Evolutionary conservation across 2,113 vertebrate genomes (phyloP), one percentile per base, ranked within the genome.

Genomic region (Dasyurus viverrinus): DNA sequence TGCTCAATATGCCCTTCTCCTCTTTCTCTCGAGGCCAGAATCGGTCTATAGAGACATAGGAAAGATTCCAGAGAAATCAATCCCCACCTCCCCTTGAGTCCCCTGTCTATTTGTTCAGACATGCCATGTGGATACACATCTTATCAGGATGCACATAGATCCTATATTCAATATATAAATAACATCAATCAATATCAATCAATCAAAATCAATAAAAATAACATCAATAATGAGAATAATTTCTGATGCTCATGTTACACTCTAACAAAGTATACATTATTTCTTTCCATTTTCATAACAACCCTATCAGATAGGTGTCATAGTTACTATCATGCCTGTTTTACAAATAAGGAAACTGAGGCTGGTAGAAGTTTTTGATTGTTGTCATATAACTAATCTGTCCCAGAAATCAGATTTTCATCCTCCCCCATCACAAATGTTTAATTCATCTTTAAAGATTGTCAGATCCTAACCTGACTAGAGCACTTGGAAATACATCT

Each of bases 371-470:
- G 12, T 60, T 60, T 60, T n/a, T 76, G 30, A n/a, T 36, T 76
- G 30, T 0, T 76, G 4, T 76, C 12, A 6, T 76, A n/a, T n/a
- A n/a, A 24, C 36, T 36, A n/a, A n/a, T 76, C n/a, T 76, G 12
- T 76, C 3, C 14, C 60, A n/a, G 36, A 76, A 3, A n/a, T 76
- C 30, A 36, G 14, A 36, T 76, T 30, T 76, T 14, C 30, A n/a
- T 3, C 95, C 30, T 22, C 36, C 48, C 4, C 94, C 60, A 93
- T 9, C 25, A 47, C 50, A 5, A 91, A 14, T 94, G 93, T 96
- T 96, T 89, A 90, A 93, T 16, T 22, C 93, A 30, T 30, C 2
- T 76, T 26, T 68, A 90, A 95, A 89, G 60, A 60, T 48, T 95
- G 12, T 91, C 42, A 52, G 94, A 91, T 92, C 93, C n/a, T 60